Conservation (phyloP, 2,797 vertebrate species). For the Argya squamiceps region DNA sequence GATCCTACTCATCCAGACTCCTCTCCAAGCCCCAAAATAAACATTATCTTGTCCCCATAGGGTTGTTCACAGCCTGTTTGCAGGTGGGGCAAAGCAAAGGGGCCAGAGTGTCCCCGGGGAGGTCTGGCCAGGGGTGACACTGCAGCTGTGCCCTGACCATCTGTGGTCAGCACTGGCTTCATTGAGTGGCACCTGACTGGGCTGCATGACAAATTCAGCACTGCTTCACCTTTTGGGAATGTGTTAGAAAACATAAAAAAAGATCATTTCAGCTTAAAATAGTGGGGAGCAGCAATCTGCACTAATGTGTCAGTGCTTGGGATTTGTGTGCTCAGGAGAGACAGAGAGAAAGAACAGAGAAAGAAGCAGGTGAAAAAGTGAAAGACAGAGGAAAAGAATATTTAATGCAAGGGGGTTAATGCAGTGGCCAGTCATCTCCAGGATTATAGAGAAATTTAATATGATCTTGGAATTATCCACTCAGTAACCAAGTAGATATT, state of each 20-base stretch:
- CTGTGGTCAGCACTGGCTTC: background rate
- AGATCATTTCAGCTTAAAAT: background rate
- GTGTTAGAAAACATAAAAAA: background rate
- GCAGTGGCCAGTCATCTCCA: background rate
- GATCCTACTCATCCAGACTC: background rate
- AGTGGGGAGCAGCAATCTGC: background rate
- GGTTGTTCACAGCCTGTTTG: background rate
- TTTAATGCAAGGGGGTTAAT: background rate
- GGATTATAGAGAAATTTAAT: conserved; percentile 19
- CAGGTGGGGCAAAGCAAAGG: background rate
- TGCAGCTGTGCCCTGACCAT: background rate
- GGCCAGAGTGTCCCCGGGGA: background rate
- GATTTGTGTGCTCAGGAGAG: background rate
- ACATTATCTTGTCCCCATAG: background rate
- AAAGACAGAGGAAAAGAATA: background rate
- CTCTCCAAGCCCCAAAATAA: background rate
- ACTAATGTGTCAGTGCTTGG: fast-evolving
- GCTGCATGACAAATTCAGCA: background rate
- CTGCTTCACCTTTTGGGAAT: background rate
- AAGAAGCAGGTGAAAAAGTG: background rate
- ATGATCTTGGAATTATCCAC: conserved; percentile 12
- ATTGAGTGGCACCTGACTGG: background rate
- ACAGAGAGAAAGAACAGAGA: background rate
- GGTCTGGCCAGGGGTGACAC: background rate
- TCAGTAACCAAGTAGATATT: background rate